Conservation (phyloP, 1,140 invertebrate genomes). For the Drosophila navojoa region DNA sequence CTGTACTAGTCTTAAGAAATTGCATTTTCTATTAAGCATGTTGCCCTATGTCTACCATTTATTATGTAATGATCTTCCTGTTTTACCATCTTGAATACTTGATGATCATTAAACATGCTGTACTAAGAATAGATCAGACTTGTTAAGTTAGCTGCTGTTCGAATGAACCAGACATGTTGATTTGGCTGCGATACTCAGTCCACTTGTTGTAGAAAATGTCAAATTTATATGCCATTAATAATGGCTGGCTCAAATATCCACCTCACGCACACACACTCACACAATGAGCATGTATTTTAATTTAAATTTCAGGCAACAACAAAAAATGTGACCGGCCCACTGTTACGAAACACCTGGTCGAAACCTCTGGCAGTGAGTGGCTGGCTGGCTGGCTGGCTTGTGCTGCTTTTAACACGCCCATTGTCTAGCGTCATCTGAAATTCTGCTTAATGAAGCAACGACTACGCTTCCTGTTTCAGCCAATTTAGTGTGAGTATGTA, state of each 20-base stretch:
- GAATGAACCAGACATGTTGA: background rate
- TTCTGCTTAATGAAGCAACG: constrained; percentile 83
- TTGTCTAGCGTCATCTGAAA: constrained; percentile 68
- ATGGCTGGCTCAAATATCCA: background rate
- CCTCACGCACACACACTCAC: background rate
- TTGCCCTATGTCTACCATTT: too few relatives aligned
- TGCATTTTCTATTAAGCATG: too few relatives aligned
- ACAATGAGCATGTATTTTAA: background rate
- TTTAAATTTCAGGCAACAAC: constrained; percentile 6
- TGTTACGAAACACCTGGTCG: constrained; percentile 19
- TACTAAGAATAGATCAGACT: too few relatives aligned
- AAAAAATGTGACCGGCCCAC: background rate
- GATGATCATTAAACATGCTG: too few relatives aligned
- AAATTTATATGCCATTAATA: background rate
- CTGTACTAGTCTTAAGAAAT: too few relatives aligned
- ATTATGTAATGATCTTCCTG: too few relatives aligned
- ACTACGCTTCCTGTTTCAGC: constrained; percentile 81
- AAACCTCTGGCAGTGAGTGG: background rate
- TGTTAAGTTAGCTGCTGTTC: background rate
- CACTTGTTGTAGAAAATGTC: background rate
- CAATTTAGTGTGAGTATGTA: constrained; percentile 83
- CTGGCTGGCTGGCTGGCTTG: background rate
- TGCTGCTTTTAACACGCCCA: constrained; percentile 15
- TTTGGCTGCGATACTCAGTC: background rate
- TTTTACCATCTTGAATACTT: too few relatives aligned